Evolutionary conservation across 2,888 invertebrate genomes (phyloP).

Genomic region (Athalia rosae): DNA sequence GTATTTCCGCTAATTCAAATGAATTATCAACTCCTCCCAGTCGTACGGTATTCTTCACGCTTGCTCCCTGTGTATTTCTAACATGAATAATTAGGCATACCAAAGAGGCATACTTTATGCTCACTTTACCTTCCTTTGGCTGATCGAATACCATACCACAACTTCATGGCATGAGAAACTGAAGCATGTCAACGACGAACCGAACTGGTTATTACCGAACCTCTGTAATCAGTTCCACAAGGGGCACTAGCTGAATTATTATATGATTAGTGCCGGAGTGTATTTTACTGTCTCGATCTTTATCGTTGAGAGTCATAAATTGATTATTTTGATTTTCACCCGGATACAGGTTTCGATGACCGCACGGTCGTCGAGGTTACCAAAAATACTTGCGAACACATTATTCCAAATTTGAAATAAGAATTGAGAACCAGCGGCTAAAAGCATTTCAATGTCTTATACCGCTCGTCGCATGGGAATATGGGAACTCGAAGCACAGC

Average conservation of each 20-base stretch:
- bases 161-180: constrained; percentile 9
- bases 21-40: not conserved
- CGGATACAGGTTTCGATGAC: not conserved
- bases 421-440: constrained; percentile 4
- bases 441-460: constrained; percentile 20
- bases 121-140: not conserved
- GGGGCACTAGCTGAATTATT: not conserved
- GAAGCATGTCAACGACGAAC: constrained; percentile 6
- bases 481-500: constrained; percentile 32
- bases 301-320: not conserved
- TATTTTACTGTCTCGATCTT: not conserved
- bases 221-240: not conserved
- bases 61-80: not conserved
- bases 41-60: constrained; percentile 14
- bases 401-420: not conserved
- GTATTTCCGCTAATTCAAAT: not conserved
- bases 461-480: constrained; percentile 22
- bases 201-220: not conserved
- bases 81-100: constrained; percentile 13
- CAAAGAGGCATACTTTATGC: too few relatives aligned
- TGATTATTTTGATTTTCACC: not conserved
- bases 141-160: not conserved
- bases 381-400: too few relatives aligned
- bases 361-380: not conserved
- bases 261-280: constrained; percentile 2